These are phyloP conservation scores for Sinocyclocheilus maitianheensis DNA, from an alignment of 2,113 vertebrate species.

Conservation along the genomic window DNA sequence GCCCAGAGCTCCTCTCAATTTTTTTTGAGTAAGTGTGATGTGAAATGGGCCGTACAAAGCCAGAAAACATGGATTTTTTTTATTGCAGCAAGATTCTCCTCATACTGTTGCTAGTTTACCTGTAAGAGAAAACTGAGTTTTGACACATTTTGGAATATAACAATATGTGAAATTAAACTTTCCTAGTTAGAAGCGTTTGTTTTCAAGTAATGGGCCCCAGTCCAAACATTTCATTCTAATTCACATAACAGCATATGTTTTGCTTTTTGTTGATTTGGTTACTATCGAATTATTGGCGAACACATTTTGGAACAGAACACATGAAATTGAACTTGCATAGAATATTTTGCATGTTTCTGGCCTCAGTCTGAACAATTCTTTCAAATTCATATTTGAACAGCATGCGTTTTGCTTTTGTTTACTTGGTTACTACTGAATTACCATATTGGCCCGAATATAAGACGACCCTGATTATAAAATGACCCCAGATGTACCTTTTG, in stretches of 20 bases:
- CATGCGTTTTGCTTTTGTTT: background rate
- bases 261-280: background rate
- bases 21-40: slow-evolving; percentile 16
- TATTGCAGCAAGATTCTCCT: too few species aligned
- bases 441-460: too few species aligned
- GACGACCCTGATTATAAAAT: too few species aligned
- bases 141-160: background rate
- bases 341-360: background rate
- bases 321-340: background rate
- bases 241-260: background rate
- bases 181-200: background rate
- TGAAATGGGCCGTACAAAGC: slow-evolving; percentile 3
- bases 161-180: background rate
- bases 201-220: background rate
- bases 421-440: background rate
- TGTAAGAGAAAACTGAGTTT: background rate
- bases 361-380: background rate
- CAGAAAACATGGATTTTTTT: background rate
- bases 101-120: background rate
- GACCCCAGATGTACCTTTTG: too few species aligned
- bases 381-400: background rate
- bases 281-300: background rate
- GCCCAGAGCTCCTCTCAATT: background rate
- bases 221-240: background rate
- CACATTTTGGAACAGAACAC: too few species aligned